Conservation (phyloP, 1,140 invertebrate species). For the Tetragonula clypearis region DNA sequence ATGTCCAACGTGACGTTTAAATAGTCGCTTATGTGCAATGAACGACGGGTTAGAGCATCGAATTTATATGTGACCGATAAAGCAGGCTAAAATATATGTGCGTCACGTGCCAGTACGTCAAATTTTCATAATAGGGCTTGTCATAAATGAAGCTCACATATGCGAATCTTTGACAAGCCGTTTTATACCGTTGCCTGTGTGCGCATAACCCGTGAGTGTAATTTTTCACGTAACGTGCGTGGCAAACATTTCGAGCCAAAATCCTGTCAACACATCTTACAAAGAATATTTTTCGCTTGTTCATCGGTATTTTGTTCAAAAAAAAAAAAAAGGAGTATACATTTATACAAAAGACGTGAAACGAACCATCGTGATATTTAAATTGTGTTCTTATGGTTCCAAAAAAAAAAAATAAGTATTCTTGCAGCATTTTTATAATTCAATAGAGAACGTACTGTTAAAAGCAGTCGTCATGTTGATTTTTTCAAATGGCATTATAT, state of each 20-base stretch:
- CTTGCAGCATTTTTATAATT: not conserved
- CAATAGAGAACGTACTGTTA: not conserved
- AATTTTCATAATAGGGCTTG: slow-evolving; percentile 47
- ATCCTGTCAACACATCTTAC: not conserved
- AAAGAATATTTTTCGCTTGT: not conserved
- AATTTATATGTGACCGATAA: slow-evolving; percentile 50
- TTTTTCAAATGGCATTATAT: not conserved
- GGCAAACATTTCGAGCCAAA: not conserved
- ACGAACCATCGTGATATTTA: not conserved
- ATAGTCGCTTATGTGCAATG: slow-evolving; percentile 40
- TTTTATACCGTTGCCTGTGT: not conserved
- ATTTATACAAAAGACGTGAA: not conserved
- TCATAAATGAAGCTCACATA: slow-evolving; percentile 14
- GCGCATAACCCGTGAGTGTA: not conserved
- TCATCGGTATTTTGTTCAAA: not conserved
- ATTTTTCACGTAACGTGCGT: not conserved
- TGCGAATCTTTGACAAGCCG: not conserved
- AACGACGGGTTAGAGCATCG: slow-evolving; percentile 39
- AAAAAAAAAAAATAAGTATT: not conserved
- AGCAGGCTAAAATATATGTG: slow-evolving; percentile 28
- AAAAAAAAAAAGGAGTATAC: not conserved
- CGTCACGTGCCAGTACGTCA: slow-evolving; percentile 31
- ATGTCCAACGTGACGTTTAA: slow-evolving; percentile 40
- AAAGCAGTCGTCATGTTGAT: not conserved
- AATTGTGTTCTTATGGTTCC: not conserved